A percentile compares a stretch with the other conserved stretches of the same genome.
These are phyloP conservation scores for Crotalus helleri DNA, from an alignment of 2,113 vertebrate genomes.

Conservation along the genomic window DNA sequence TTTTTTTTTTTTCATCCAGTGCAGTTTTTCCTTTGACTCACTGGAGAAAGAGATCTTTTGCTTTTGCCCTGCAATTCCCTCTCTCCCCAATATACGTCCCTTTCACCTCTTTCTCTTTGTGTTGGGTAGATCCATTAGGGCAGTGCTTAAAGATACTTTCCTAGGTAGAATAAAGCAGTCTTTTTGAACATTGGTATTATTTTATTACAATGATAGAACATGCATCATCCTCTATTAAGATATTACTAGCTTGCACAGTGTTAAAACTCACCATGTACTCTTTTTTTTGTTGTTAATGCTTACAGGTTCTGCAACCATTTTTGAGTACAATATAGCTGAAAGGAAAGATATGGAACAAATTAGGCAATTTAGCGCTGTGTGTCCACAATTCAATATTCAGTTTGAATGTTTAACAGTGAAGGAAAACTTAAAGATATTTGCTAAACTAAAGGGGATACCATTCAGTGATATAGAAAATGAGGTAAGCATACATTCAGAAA, in stretches of 20 bases:
- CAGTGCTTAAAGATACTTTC: too few relatives aligned
- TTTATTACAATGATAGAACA: too few relatives aligned
- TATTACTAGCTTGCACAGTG: background rate
- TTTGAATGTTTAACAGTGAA: slow-evolving; percentile 87
- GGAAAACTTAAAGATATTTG: slow-evolving; percentile 88
- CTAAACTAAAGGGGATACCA: slow-evolving; percentile 85
- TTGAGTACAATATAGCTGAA: slow-evolving; percentile 73
- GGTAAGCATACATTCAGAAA: slow-evolving; percentile 40
- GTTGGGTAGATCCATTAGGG: too few relatives aligned
- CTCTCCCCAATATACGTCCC: too few relatives aligned
- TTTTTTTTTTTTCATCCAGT: too few relatives aligned
- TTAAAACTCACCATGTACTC: background rate
- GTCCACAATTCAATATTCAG: slow-evolving; percentile 88
- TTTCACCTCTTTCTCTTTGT: too few relatives aligned
- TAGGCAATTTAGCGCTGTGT: slow-evolving; percentile 79
- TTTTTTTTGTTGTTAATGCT: background rate
- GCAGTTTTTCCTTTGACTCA: too few relatives aligned
- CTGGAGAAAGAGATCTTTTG: too few relatives aligned
- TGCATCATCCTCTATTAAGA: background rate
- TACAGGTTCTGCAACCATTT: slow-evolving; percentile 79
- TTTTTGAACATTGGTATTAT: too few relatives aligned
- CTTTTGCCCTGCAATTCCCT: too few relatives aligned
- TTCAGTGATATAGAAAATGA: slow-evolving; percentile 67
- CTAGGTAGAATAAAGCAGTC: too few relatives aligned
- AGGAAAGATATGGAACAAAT: slow-evolving; percentile 69